A percentile compares a stretch with the other conserved stretches of the same genome.
phyloP scores from a whole-genome alignment of 2,113 vertebrate genomes.

The Sprattus sprattus region DNA sequence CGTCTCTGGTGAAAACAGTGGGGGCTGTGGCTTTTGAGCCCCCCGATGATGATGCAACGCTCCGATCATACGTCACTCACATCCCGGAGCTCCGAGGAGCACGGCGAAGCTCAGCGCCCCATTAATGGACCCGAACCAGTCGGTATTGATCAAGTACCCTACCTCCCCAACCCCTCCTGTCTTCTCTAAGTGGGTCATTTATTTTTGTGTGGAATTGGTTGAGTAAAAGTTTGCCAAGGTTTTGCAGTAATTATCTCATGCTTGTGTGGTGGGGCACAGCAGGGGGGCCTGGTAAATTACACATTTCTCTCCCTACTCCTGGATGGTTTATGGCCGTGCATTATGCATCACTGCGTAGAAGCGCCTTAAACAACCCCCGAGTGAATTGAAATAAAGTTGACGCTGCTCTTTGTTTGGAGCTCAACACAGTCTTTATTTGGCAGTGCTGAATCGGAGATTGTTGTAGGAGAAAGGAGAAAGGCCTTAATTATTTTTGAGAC shows the following conservation, averaged over 20 bases:
- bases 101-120: neutral
- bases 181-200: constrained; percentile 74
- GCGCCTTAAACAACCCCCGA: constrained; percentile 73
- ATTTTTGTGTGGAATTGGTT: constrained; percentile 65
- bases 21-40: neutral
- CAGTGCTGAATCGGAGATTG: constrained; percentile 72
- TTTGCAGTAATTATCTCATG: constrained; percentile 72
- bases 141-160: constrained; percentile 59
- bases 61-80: neutral
- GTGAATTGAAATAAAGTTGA: constrained; percentile 78
- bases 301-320: constrained; percentile 69
- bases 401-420: constrained; percentile 74
- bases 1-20: neutral
- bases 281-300: constrained; percentile 72
- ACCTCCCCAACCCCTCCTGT: constrained; percentile 28
- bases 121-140: neutral
- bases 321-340: constrained; percentile 71
- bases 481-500: constrained; percentile 71
- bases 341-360: constrained; percentile 71
- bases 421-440: constrained; percentile 69
- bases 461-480: constrained; percentile 48
- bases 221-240: constrained; percentile 70
- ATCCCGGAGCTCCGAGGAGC: neutral
- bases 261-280: constrained; percentile 66
- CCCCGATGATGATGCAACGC: neutral